Evolutionary conservation across 2,797 vertebrate species (phyloP).

Genomic region (Cercopithecus petaurista): DNA sequence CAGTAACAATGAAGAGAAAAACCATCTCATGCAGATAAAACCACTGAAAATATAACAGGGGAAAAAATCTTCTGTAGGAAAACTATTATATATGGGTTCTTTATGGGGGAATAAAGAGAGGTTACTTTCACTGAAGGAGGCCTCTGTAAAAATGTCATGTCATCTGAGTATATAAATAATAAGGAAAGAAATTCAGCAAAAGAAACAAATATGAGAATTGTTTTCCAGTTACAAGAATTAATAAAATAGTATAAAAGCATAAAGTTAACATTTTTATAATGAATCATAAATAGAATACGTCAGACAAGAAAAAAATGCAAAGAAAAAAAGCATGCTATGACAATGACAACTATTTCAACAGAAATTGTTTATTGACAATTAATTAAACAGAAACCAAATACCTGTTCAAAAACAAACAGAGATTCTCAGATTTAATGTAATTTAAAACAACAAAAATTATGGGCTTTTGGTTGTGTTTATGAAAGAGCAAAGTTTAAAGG

Average conservation of each 20-base stretch:
- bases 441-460: background rate
- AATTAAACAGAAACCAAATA: background rate
- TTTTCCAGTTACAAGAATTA: background rate
- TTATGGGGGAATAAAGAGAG: background rate
- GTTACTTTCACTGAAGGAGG: background rate
- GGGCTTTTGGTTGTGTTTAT: background rate
- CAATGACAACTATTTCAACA: no score
- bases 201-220: background rate
- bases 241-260: background rate
- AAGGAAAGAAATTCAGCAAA: background rate
- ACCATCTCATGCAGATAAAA: background rate
- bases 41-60: background rate
- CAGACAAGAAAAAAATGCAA: background rate
- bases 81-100: background rate
- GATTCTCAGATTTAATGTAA: background rate
- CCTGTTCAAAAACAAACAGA: background rate
- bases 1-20: background rate
- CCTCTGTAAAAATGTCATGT: background rate
- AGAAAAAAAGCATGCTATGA: background rate
- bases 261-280: background rate
- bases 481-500: background rate
- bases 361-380: no score
- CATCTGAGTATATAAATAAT: background rate
- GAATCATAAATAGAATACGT: background rate
- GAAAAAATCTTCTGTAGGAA: background rate